Conservation (phyloP, 2,113 vertebrate species). For the Falco punctatus region DNA sequence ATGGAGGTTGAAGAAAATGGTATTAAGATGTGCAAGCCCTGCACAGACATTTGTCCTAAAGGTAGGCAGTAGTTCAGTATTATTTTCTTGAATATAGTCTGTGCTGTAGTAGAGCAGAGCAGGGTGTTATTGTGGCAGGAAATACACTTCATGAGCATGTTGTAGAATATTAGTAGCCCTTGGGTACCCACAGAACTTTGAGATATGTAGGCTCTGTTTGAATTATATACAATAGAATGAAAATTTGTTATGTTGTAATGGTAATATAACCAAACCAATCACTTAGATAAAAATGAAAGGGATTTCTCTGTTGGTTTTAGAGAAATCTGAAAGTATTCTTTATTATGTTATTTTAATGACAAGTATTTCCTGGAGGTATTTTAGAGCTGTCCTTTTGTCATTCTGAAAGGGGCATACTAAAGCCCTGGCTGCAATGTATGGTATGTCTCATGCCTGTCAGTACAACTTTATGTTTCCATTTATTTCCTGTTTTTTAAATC, state of each 20-base stretch:
- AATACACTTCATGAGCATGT: not conserved
- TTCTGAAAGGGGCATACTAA: not conserved
- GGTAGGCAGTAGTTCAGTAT: constrained; percentile 70
- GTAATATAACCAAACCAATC: not conserved
- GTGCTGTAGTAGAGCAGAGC: not conserved
- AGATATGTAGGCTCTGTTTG: not conserved
- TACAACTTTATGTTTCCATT: not conserved
- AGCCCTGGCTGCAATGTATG: not conserved
- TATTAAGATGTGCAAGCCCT: constrained; percentile 96
- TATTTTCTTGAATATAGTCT: not conserved
- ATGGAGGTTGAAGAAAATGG: constrained; percentile 98
- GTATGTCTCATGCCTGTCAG: not conserved
- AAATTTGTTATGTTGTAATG: not conserved
- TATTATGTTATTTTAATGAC: not conserved
- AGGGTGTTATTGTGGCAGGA: not conserved
- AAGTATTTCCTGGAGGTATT: not conserved
- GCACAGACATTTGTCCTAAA: constrained; percentile 98
- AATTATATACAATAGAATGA: not conserved
- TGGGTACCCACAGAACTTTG: not conserved
- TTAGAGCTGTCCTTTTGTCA: not conserved
- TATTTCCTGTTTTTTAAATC: not conserved
- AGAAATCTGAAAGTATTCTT: not conserved
- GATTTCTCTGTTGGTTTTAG: not conserved
- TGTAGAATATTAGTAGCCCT: not conserved
- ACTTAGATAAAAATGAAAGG: not conserved